A percentile compares a stretch with the other conserved stretches of the same genome.
phyloP scores from a whole-genome alignment of 2,888 invertebrate genomes.

The Hyposoter dolosus region DNA sequence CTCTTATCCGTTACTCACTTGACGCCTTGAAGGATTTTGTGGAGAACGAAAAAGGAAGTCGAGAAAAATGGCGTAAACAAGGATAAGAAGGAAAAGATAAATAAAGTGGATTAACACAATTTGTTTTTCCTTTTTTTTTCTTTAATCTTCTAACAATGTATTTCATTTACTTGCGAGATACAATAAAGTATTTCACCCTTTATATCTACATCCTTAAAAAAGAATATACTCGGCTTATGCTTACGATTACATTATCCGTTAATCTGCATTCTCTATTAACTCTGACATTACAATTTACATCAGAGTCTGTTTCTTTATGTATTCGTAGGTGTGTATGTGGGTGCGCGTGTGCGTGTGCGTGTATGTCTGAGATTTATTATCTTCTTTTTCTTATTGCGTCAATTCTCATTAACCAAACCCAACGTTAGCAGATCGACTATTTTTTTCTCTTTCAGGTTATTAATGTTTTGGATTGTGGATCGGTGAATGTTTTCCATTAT shows the following conservation, averaged over 20 bases:
- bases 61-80: constrained; percentile 9
- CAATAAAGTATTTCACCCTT: constrained; percentile 72
- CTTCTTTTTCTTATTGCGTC: constrained; percentile 13
- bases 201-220: constrained; percentile 75
- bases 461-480: constrained; percentile 13
- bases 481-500: constrained; percentile 12
- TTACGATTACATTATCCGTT: constrained; percentile 70
- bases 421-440: constrained; percentile 9
- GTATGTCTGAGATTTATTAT: constrained; percentile 45
- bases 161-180: constrained; percentile 73
- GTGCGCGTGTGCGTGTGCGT: constrained; percentile 18
- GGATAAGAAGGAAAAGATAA: constrained; percentile 14
- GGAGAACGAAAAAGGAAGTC: not conserved
- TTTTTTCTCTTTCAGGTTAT: not conserved
- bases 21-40: constrained; percentile 24
- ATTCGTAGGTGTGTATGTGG: not conserved
- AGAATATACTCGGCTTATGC: constrained; percentile 73
- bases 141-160: constrained; percentile 72
- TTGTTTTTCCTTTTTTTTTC: constrained; percentile 37
- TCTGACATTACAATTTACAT: constrained; percentile 62
- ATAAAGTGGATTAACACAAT: constrained; percentile 32
- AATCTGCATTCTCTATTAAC: constrained; percentile 67
- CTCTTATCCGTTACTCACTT: constrained; percentile 39
- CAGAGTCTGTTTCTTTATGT: constrained; percentile 41
- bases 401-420: constrained; percentile 41